Base-by-base conservation (phyloP, 2,113 vertebrate genomes). In the Microcebus murinus region DNA sequence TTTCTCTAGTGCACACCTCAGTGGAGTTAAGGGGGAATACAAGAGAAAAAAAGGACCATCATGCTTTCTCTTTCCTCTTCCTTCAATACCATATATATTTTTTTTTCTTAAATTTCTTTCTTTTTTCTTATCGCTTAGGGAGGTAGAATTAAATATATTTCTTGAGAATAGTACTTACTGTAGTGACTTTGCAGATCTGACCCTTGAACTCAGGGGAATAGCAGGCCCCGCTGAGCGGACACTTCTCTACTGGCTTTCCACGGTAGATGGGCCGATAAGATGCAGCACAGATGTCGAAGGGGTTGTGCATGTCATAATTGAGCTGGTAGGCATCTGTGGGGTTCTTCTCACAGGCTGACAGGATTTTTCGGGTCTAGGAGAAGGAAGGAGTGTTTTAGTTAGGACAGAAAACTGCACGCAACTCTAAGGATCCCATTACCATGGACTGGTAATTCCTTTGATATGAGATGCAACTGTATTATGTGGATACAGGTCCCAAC, bases 261-360 rank as follows among this genome's bases (percentile, higher is more conserved):
- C 99, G 99, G 97, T 99, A 99, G 92, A 99, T 99, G 42, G 99
- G 99, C 34, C 99, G 99, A 63, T 98, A 99, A 8, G 99, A 99
- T 74, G 99, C 99, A 0, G 99, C 99, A 13, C 99, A 99, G 98
- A 99, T 99, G 98, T 99, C 99, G 7, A 99, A 99, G 27, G 99
- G 99, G 96, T 99, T 99, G 98, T 99, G 99, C 98, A 99, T 99
- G 98, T 99, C 99, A 1, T 99, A 99, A 98, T 99, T 99, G 92
- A 99, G 98, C 98, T 99, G 99, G 97, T 99, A 99, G 85, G 99
- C 98, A 17, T 99, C 99, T 0, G 98, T 98, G 87, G 99, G 99
- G 88, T 98, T 99, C 98, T 99, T 99, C 98, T 99, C 99, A 15
- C 99, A 99, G 0, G 99, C 99, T 0, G 99, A 98, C 95, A 99